phyloP scores from a whole-genome alignment of 2,888 invertebrate genomes.

The Himalopsyche kuldschensis region DNA sequence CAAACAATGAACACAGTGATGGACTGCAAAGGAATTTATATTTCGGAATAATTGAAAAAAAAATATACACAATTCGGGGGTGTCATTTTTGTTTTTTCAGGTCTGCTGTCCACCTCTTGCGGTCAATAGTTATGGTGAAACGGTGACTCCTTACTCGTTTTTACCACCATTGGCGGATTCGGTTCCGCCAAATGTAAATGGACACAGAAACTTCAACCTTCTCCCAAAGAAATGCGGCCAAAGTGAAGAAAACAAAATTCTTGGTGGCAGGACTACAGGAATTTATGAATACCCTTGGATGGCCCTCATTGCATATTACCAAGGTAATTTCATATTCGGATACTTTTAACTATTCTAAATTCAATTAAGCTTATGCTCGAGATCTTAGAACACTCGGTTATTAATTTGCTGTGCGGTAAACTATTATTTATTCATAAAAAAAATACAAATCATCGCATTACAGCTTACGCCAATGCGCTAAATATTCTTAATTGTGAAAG shows the following conservation, averaged over 20 bases:
- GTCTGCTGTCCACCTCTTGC: constrained; percentile 5
- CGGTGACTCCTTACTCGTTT: constrained; percentile 14
- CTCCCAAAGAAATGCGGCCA: not conserved
- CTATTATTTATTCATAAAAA: no score
- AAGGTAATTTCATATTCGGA: not conserved
- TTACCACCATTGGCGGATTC: constrained; percentile 44
- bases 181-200: constrained; percentile 17
- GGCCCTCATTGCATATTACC: constrained; percentile 6
- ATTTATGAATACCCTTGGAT: constrained; percentile 19
- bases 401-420: no score
- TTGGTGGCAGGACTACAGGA: constrained; percentile 10
- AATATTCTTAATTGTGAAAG: no score
- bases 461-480: no score
- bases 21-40: no score
- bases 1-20: no score
- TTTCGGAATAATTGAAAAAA: no score
- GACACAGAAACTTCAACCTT: not conserved
- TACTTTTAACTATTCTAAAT: no score
- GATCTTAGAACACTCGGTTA: no score
- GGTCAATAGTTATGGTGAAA: not conserved
- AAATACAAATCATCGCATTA: no score
- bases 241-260: not conserved
- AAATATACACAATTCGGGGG: no score
- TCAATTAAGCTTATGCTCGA: no score
- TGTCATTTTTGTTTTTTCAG: not conserved